phyloP scores from a whole-genome alignment of 2,888 invertebrate species.

The Phortica okadai region DNA sequence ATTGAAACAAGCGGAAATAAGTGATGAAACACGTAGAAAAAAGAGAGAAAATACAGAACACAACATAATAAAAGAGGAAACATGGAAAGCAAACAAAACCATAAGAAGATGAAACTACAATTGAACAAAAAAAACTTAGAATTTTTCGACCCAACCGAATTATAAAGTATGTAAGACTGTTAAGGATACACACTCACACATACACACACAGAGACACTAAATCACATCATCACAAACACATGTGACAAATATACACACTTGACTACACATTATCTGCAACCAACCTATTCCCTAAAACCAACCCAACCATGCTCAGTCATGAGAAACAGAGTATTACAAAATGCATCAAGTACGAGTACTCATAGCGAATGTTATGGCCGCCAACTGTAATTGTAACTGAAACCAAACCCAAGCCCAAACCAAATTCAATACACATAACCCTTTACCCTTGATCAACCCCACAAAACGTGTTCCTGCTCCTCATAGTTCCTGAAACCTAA shows the following conservation, averaged over 20 bases:
- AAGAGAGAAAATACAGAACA: neutral
- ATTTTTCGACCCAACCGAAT: constrained; percentile 29
- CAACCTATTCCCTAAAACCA: constrained; percentile 4
- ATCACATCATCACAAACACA: constrained; percentile 7
- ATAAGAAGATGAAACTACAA: neutral
- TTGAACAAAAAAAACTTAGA: neutral
- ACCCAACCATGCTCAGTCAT: neutral
- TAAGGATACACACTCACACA: constrained; percentile 37
- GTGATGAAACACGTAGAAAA: neutral
- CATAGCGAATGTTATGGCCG: neutral
- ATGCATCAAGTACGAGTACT: neutral
- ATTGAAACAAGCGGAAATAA: neutral
- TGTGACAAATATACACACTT: constrained; percentile 25
- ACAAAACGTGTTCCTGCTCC: too few relatives aligned
- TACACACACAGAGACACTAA: constrained; percentile 28
- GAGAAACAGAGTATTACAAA: neutral
- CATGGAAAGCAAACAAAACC: neutral
- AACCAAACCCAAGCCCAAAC: constrained; percentile 26
- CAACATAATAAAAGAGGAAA: neutral
- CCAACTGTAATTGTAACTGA: neutral
- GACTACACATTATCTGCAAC: constrained; percentile 34
- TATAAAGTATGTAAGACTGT: constrained; percentile 56
- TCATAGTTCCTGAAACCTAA: too few relatives aligned
- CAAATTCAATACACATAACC: neutral
- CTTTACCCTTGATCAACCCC: too few relatives aligned